These are phyloP conservation scores for Mythimna loreyi DNA, from an alignment of 2,888 invertebrate species.

Conservation along the genomic window DNA sequence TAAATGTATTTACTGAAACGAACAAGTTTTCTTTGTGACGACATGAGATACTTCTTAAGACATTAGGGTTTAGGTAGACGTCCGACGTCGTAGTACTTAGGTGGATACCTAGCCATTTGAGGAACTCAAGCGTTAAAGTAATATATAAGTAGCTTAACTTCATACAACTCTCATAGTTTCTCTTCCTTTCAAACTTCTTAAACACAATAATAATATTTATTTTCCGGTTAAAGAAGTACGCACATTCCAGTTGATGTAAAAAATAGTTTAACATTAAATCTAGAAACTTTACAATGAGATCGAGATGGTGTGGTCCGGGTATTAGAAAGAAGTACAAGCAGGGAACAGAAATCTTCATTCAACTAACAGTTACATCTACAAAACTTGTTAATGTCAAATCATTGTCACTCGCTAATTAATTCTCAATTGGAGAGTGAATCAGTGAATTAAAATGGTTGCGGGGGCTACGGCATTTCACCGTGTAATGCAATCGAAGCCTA, in stretches of 20 bases:
- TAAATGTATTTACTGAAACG: background rate
- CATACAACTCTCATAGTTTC: background rate
- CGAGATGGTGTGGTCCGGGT: background rate
- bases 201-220: background rate
- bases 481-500: background rate
- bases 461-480: background rate
- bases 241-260: background rate
- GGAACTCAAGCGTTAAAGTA: too few relatives aligned
- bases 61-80: background rate
- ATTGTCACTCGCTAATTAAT: slow-evolving; percentile 13
- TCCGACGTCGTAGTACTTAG: too few relatives aligned
- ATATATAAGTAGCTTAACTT: too few relatives aligned
- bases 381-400: slow-evolving; percentile 22
- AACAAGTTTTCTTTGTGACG: background rate
- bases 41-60: background rate
- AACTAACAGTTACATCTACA: background rate
- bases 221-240: background rate
- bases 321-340: background rate
- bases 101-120: too few relatives aligned
- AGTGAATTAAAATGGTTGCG: slow-evolving; percentile 6
- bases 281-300: background rate
- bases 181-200: background rate
- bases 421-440: slow-evolving; percentile 3
- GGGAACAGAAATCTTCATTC: background rate
- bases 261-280: background rate